Conservation (phyloP, 2,113 vertebrate species). For the Machaerirhynchus nigripectus region DNA sequence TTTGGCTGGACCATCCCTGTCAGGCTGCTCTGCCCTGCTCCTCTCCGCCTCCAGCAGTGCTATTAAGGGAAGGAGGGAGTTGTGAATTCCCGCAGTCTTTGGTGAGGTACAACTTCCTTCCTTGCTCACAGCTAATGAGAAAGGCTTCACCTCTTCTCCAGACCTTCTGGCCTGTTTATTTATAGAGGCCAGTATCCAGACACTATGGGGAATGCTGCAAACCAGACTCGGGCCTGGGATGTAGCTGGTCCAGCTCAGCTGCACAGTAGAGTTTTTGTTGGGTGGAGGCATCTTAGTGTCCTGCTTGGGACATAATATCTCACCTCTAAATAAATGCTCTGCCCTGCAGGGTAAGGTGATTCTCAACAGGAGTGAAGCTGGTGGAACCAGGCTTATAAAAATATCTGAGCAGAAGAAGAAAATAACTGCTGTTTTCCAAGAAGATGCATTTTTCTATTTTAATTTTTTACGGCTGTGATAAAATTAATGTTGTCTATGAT, state of each 20-base stretch:
- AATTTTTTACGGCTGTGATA: slow-evolving; percentile 64
- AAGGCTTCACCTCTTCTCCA: slow-evolving; percentile 41
- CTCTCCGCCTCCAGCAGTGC: slow-evolving; percentile 1
- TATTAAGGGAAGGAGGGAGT: slow-evolving; percentile 32
- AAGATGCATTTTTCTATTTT: slow-evolving; percentile 67
- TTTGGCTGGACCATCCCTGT: neutral
- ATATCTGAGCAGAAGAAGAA: slow-evolving; percentile 56
- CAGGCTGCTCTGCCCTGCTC: slow-evolving; percentile 1
- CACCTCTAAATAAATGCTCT: slow-evolving; percentile 58
- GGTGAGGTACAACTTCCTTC: slow-evolving; percentile 44
- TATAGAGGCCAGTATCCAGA: slow-evolving; percentile 37
- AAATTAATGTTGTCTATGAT: slow-evolving; percentile 67
- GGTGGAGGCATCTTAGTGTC: slow-evolving; percentile 39
- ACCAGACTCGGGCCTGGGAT: slow-evolving; percentile 28
- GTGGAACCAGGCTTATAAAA: slow-evolving; percentile 60
- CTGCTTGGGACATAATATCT: slow-evolving; percentile 43
- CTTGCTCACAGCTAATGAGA: slow-evolving; percentile 37
- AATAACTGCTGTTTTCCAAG: slow-evolving; percentile 66
- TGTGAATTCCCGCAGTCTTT: neutral
- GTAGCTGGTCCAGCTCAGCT: slow-evolving; percentile 20
- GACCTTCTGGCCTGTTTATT: slow-evolving; percentile 43
- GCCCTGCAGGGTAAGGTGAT: slow-evolving; percentile 46
- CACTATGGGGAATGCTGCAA: slow-evolving; percentile 43
- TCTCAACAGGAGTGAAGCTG: slow-evolving; percentile 51
- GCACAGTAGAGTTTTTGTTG: slow-evolving; percentile 54